Evolutionary conservation across 2,113 vertebrate genomes (phyloP).

Genomic region (Clarias macrocephalus): DNA sequence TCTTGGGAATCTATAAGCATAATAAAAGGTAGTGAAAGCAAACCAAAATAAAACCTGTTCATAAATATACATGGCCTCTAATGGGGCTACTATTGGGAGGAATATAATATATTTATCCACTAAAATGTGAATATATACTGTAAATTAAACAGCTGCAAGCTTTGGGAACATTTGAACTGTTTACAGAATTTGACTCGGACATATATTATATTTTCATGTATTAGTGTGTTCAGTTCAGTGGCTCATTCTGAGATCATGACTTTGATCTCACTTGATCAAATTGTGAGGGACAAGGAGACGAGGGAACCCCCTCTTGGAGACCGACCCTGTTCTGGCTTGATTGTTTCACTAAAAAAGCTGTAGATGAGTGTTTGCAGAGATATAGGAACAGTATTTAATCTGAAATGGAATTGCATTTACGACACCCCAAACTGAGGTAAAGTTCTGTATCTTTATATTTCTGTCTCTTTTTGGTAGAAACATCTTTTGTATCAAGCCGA

Average conservation of each 20-base stretch:
- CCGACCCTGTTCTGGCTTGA: no score
- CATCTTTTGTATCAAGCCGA: background rate
- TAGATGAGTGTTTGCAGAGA: slow-evolving; percentile 67
- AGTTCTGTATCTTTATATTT: background rate
- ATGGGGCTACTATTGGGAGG: no score
- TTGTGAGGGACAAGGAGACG: slow-evolving; percentile 69
- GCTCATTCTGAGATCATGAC: slow-evolving; percentile 69
- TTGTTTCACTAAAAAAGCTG: slow-evolving; percentile 58
- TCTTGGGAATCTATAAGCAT: background rate
- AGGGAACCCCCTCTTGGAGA: no score
- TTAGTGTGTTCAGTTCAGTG: slow-evolving; percentile 42
- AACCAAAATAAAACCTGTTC: no score
- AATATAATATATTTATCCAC: background rate
- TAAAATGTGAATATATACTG: background rate
- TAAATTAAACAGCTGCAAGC: background rate
- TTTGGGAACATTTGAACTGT: slow-evolving; percentile 29
- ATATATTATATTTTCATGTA: slow-evolving; percentile 12
- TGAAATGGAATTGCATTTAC: slow-evolving; percentile 67
- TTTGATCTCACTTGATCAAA: slow-evolving; percentile 68
- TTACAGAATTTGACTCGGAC: slow-evolving; percentile 50
- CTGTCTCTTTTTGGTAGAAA: background rate
- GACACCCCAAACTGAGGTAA: background rate
- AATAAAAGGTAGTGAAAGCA: background rate
- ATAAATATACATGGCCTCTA: background rate
- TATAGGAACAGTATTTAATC: slow-evolving; percentile 67